phyloP scores from a whole-genome alignment of 2,113 vertebrate species.

The Petroica traversi region DNA sequence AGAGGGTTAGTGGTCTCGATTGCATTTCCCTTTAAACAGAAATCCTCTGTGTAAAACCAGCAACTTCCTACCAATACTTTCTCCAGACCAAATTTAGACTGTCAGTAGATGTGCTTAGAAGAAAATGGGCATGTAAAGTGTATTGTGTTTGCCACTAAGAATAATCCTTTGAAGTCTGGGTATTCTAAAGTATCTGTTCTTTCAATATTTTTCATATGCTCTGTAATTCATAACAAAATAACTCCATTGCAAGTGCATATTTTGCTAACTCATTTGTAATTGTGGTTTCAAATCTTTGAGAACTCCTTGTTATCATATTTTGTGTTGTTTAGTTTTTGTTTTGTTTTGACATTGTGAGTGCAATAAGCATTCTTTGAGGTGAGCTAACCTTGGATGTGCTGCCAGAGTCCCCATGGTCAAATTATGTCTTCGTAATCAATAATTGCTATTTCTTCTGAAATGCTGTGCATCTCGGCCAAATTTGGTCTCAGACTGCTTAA shows the following conservation, averaged over 20 bases:
- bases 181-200: background rate
- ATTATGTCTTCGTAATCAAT: background rate
- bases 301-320: background rate
- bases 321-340: background rate
- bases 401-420: background rate
- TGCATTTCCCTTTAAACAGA: background rate
- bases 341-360: background rate
- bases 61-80: background rate
- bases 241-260: background rate
- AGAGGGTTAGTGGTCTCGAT: background rate
- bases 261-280: background rate
- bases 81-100: background rate
- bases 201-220: background rate
- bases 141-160: background rate
- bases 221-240: background rate
- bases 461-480: background rate
- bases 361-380: background rate
- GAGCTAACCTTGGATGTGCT: background rate
- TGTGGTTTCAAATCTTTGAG: background rate
- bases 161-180: background rate
- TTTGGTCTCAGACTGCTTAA: background rate
- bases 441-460: background rate
- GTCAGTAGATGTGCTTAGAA: background rate
- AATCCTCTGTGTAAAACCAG: background rate
- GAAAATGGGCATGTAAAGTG: background rate